Base-by-base conservation (phyloP, 2,113 vertebrate species). In the Datnioides undecimradiatus region DNA sequence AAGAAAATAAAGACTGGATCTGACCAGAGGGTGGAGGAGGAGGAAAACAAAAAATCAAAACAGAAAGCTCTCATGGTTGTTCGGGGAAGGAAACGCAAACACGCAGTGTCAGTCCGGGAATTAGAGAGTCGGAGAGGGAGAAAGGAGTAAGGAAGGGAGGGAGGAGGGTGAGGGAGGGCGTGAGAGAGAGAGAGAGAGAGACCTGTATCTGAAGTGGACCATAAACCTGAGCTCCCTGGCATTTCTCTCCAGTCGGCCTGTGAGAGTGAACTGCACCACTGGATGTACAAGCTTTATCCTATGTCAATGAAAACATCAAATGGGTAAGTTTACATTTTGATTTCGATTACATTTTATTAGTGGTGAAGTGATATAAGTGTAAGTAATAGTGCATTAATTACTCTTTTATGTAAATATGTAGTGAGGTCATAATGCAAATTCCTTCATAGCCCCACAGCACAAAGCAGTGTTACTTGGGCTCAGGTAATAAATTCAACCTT, bases 11-110 rank as follows among this genome's bases (percentile, higher is more conserved):
- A 57, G 34, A 78, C 59, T 76, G 63, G 73, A 79, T 66, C 87
- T 90, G 85, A n/a, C n/a, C n/a, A n/a, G n/a, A n/a, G n/a, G n/a
- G n/a, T n/a, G n/a, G 21, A 25, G 6, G 64, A 13, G 25, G 41
- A 67, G 3, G 25, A 38, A 9, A 23, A 58, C 23, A 60, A 66
- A 59, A 31, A 38, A 43, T 29, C 9, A 9, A 36, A 38, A 68
- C 6, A 25, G 29, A 85, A 60, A 85, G 67, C 27, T 34, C 25
- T 74, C 55, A 25, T 23, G 3, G 41, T 70, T 79, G 59, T 91
- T 88, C 84, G 33, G 68, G 86, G 90, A 90, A 89, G 82, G 79
- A 85, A 85, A 66, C 19, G 8, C 40, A 74, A 62, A 76, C 51
- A 46, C 29, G 4, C 23, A 40, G 66, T 29, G 78, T 48, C 54